Base-by-base conservation (phyloP, 2,797 vertebrate species). In the Aplochiton taeniatus region DNA sequence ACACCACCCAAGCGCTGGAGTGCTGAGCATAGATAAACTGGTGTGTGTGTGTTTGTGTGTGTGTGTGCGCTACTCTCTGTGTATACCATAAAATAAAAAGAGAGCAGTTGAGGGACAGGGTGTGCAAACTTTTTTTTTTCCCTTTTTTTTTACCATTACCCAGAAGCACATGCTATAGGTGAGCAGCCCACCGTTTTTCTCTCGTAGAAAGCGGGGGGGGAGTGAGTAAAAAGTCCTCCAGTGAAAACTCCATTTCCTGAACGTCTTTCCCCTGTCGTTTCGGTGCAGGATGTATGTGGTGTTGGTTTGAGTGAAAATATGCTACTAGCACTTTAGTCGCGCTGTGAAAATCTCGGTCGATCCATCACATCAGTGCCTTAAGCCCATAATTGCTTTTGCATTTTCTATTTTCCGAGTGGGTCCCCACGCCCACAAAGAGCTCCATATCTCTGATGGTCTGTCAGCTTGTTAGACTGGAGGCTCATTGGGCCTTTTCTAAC, bases 221-320 rank as follows among this genome's bases (percentile, higher is more conserved):
- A 50, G 73, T 11, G n/a, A 19, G 70, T 78, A 75, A 60, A 82
- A 80, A 73, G 68, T 82, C 70, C 71, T 55, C 73, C 58, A 86
- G 75, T 77, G 66, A 85, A 86, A 86, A 83, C 70, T 79, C 65
- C 81, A 88, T 91, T 90, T 90, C 86, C 82, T 82, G 73, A 78
- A 81, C 69, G 76, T 66, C 65, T 66, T 68, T 81, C 82, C 68
- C 75, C 79, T 84, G 74, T 74, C 76, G 72, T 83, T 80, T 67
- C 60, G 68, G 54, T 70, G 65, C 71, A 80, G 75, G 83, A 84
- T 78, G 74, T 81, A 86, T 90, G 83, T 72, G 65, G 83, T 88
- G 82, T 81, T 78, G 79, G 76, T 63, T 77, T 68, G 73, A 87
- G 79, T 80, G 73, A 80, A 86, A 83, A 87, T 67, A 78, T 73